These are phyloP conservation scores for Perognathus longimembris DNA, from an alignment of 2,113 vertebrate species.

Conservation along the genomic window DNA sequence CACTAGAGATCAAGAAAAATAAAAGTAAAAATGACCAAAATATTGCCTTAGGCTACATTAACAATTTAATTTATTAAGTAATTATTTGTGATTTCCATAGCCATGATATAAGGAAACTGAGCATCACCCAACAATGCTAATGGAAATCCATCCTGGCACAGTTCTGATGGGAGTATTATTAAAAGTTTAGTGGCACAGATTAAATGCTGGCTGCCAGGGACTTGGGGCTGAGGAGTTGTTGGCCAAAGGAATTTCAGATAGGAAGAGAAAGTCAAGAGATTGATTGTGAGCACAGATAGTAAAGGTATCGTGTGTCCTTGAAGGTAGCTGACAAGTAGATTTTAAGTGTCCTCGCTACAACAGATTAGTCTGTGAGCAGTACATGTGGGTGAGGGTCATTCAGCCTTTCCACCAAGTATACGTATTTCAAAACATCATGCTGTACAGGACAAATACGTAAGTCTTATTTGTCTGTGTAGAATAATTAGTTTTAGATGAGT, in stretches of 20 bases:
- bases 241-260: background rate
- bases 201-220: background rate
- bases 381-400: background rate
- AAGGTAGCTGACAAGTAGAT: background rate
- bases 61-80: slow-evolving; percentile 8
- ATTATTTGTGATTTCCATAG: background rate
- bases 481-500: background rate
- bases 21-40: slow-evolving; percentile 27
- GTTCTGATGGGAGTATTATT: background rate
- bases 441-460: background rate
- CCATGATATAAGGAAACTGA: background rate
- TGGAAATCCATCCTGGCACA: background rate
- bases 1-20: background rate
- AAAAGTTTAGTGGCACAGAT: background rate
- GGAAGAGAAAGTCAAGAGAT: background rate
- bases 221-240: background rate
- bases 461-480: background rate
- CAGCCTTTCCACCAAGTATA: background rate
- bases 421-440: background rate
- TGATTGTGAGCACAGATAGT: too few species aligned
- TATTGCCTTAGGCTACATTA: background rate
- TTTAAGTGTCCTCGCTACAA: background rate
- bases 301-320: background rate
- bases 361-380: background rate
- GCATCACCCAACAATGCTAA: background rate